These are phyloP conservation scores for Metridium senile DNA, from an alignment of 92 coral and sea anemone genomes.

Conservation along the genomic window DNA sequence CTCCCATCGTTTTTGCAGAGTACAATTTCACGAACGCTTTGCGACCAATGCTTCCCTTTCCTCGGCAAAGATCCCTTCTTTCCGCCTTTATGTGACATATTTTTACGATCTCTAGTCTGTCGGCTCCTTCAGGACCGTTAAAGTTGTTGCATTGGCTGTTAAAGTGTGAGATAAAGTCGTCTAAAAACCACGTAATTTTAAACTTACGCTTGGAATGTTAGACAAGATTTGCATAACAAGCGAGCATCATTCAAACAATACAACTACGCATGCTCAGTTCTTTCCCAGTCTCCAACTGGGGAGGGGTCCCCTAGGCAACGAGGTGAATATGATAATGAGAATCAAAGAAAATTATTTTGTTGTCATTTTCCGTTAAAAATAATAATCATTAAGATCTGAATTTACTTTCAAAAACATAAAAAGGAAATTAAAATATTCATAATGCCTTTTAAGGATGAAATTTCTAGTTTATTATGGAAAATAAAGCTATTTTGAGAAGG, in stretches of 20 bases:
- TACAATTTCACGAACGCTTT: constrained; percentile 76
- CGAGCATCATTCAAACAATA: constrained; percentile 26
- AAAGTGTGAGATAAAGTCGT: constrained; percentile 37
- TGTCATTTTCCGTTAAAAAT: neutral
- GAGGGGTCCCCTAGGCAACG: constrained; percentile 46
- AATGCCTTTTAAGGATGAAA: too few species aligned
- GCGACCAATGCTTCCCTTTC: constrained; percentile 95
- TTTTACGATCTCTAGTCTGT: constrained; percentile 18
- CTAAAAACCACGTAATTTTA: constrained; percentile 44
- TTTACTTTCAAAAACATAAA: neutral
- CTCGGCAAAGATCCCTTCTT: constrained; percentile 78
- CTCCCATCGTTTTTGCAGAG: constrained; percentile 77
- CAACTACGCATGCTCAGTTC: constrained; percentile 43
- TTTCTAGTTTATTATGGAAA: too few species aligned
- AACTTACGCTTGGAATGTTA: constrained; percentile 56
- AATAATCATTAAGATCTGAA: neutral
- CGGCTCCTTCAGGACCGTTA: constrained; percentile 19
- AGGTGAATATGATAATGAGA: neutral
- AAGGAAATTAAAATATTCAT: neutral
- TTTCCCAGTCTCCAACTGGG: constrained; percentile 25
- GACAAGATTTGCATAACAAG: constrained; percentile 33
- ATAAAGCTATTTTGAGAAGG: too few species aligned
- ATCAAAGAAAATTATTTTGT: neutral
- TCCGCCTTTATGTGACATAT: constrained; percentile 65
- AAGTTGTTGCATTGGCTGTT: constrained; percentile 31